Conservation (phyloP, 2,113 vertebrate genomes). For the Cricetomys ansorgei region DNA sequence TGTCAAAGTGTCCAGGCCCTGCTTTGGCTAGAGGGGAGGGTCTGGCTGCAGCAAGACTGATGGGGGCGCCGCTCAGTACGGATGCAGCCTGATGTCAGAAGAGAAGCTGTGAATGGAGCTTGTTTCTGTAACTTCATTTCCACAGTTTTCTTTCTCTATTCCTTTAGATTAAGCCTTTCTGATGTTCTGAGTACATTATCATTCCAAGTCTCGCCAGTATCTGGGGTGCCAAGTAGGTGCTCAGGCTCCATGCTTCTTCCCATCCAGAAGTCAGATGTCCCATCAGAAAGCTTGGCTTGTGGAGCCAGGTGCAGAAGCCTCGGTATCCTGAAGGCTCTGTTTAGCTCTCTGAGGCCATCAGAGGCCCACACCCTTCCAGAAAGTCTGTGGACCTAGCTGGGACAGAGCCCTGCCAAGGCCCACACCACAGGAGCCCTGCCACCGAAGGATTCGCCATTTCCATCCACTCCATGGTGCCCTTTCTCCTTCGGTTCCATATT, state of each 20-base stretch:
- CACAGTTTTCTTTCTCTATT: not conserved
- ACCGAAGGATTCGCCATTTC: not conserved
- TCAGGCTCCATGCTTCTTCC: not conserved
- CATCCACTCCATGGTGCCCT: not conserved
- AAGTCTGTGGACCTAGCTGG: not conserved
- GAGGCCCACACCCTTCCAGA: not conserved
- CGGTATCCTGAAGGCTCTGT: not conserved
- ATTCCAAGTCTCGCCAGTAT: too few relatives aligned
- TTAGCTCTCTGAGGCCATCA: not conserved
- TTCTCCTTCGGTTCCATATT: not conserved
- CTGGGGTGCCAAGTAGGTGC: not conserved
- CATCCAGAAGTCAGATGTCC: not conserved
- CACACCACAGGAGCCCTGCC: not conserved
- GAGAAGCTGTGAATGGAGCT: not conserved
- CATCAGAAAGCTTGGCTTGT: not conserved
- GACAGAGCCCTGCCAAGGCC: too few relatives aligned
- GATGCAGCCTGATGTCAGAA: not conserved
- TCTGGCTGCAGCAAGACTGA: not conserved
- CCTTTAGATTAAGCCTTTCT: not conserved
- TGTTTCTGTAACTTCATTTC: not conserved
- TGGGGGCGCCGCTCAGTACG: fast-evolving
- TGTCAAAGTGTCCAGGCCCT: not conserved
- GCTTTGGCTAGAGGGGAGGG: not conserved
- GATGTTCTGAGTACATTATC: not conserved
- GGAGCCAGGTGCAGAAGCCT: not conserved